A percentile compares a stretch with the other conserved stretches of the same genome.
Conservation (phyloP, 2,797 vertebrate species). For the Cetoscarus ocellatus region DNA sequence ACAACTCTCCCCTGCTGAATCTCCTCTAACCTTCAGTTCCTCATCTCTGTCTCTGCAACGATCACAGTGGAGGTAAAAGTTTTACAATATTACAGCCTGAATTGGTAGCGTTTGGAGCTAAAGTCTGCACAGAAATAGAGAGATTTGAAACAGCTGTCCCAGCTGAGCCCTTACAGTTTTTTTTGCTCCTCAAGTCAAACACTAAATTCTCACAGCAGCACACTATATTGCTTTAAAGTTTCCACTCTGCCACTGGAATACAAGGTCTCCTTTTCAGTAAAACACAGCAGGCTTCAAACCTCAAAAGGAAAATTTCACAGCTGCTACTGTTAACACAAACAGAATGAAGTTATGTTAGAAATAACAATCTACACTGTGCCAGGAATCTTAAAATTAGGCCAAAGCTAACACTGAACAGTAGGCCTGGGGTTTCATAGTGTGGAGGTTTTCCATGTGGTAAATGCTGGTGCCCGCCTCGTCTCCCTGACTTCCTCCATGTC, state of each 20-base stretch:
- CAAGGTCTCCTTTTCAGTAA: constrained; percentile 19
- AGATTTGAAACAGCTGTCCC: background rate
- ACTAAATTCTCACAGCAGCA: background rate
- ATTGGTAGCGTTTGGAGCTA: no score
- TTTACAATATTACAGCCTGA: no score
- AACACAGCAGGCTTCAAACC: constrained; percentile 4
- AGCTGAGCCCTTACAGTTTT: background rate
- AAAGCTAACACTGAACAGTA: constrained; percentile 33
- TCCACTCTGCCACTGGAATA: constrained; percentile 13
- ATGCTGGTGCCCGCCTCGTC: constrained; percentile 43
- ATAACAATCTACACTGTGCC: background rate
- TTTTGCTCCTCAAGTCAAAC: no score
- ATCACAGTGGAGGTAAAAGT: no score
- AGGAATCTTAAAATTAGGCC: constrained; percentile 30
- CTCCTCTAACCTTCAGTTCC: no score
- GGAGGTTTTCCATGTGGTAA: constrained; percentile 56
- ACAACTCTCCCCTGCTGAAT: no score
- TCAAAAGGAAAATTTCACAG: constrained; percentile 10
- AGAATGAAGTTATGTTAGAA: constrained; percentile 11
- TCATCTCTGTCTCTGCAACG: no score
- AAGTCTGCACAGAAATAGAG: no score
- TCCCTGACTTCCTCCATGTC: constrained; percentile 69
- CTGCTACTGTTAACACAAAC: background rate
- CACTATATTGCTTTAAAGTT: background rate
- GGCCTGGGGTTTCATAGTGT: constrained; percentile 36